phyloP scores from a whole-genome alignment of 2,888 invertebrate species.

The Drosophila ochracea region DNA sequence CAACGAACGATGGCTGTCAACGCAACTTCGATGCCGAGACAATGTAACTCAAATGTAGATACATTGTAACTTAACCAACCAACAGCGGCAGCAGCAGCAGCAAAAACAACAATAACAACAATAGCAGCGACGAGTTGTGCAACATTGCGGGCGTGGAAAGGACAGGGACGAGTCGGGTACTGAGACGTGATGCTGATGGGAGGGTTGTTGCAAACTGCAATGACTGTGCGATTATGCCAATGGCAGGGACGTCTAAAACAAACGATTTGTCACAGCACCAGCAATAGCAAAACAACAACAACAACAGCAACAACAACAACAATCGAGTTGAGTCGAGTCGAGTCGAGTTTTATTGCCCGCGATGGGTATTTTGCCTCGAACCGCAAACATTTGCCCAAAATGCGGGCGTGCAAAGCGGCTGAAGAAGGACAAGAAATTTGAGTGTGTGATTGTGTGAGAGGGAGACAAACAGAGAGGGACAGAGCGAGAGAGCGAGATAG shows the following conservation, averaged over 20 bases:
- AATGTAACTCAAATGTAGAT: slow-evolving; percentile 77
- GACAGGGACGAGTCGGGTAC: neutral
- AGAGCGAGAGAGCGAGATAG: neutral
- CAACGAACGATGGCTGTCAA: slow-evolving; percentile 66
- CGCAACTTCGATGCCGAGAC: slow-evolving; percentile 79
- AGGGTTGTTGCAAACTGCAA: slow-evolving; percentile 58
- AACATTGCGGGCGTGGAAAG: slow-evolving; percentile 43
- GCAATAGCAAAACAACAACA: slow-evolving; percentile 34
- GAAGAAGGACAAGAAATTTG: neutral
- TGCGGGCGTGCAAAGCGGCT: slow-evolving; percentile 34
- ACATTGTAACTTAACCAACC: slow-evolving; percentile 65
- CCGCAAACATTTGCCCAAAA: slow-evolving; percentile 76
- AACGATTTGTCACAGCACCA: slow-evolving; percentile 79
- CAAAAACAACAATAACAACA: slow-evolving; percentile 9
- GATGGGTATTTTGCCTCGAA: slow-evolving; percentile 52
- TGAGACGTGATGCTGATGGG: neutral
- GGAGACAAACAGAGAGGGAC: neutral
- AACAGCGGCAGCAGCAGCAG: slow-evolving; percentile 15
- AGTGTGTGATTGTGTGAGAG: neutral
- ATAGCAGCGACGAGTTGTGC: slow-evolving; percentile 48
- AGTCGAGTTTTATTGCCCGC: slow-evolving; percentile 70
- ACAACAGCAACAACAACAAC: slow-evolving; percentile 31
- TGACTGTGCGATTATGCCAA: slow-evolving; percentile 80
- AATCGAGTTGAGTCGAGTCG: slow-evolving; percentile 41
- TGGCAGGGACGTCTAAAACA: slow-evolving; percentile 75